Conservation (phyloP, 2,888 invertebrate genomes). For the Philopedon plagiatum region DNA sequence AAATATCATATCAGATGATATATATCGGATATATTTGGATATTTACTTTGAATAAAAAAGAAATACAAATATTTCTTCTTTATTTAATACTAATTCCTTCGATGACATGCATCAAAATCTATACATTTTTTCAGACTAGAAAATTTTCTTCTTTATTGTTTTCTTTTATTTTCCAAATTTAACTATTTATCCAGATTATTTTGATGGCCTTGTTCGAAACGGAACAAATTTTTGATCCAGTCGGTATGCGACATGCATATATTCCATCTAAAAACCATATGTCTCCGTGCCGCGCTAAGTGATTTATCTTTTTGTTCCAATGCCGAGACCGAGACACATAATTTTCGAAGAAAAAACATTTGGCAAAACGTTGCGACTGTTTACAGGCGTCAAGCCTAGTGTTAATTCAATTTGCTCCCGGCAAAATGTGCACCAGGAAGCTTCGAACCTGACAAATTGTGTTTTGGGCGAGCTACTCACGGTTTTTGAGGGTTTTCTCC, state of each 20-base stretch:
- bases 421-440: background rate
- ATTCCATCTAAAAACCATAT: constrained; percentile 11
- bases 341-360: constrained; percentile 4
- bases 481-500: constrained; percentile 12
- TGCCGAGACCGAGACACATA: constrained; percentile 1
- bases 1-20: too few relatives aligned
- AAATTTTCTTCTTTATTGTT: too few relatives aligned
- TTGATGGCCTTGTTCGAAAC: background rate
- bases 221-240: background rate
- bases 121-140: too few relatives aligned
- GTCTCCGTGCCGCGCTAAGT: background rate
- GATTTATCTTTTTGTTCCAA: constrained; percentile 11
- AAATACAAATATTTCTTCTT: too few relatives aligned
- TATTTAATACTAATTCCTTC: too few relatives aligned
- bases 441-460: constrained; percentile 14
- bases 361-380: constrained; percentile 14
- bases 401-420: constrained; percentile 4
- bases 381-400: constrained; percentile 15
- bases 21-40: too few relatives aligned
- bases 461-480: background rate
- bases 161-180: too few relatives aligned
- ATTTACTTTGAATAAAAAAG: too few relatives aligned
- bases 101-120: too few relatives aligned
- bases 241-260: background rate
- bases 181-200: background rate